Base-by-base conservation (phyloP, 2,797 vertebrate species). In the Pipistrellus pipistrellus region DNA sequence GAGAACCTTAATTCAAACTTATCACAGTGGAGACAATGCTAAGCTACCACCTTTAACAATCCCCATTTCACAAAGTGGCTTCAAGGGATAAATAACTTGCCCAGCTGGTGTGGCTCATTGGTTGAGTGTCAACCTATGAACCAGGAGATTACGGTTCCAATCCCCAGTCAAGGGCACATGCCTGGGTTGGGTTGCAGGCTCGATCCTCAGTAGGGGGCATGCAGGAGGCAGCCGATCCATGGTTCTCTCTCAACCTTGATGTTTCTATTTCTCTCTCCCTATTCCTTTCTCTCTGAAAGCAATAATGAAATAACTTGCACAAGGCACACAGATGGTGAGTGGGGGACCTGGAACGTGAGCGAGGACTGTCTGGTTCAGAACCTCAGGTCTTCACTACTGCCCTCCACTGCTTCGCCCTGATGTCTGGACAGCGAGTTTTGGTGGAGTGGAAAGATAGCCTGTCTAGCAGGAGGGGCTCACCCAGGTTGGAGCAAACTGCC, bases 11-110 rank as follows among this genome's bases (percentile, higher is more conserved):
- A 20, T 85, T 85, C 15, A 30, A 91, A 57, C 21, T 88, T 85
- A 64, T 35, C 71, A 81, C 95, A 84, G 14, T 2, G 30, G 51
- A 69, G 59, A 51, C 14, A 73, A 68, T 51, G 55, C 66, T 96
- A 73, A 93, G 8, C 32, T n/a, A 77, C 69, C 12, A 64, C 8
- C 2, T 55, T 55, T 55, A 55, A 55, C 53, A 23, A 91, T 48
- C 44, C 48, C 66, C 68, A 66, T 90, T 82, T 95, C 90, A 85
- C 76, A 75, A 73, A 89, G 41, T 21, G 71, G n/a, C 44, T 90
- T 76, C 53, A 53, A 86, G 88, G 32, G 30, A 21, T 55, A 53
- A 21, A 53, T 53, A 55, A 55, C 53, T 21, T 23, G 53, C 20
- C 12, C 1, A 1, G 25, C 57, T 59, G 57, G 25, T 6, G 12